These are phyloP conservation scores for Cryptotermes secundus DNA, from an alignment of 1,140 invertebrate genomes.

Conservation along the genomic window DNA sequence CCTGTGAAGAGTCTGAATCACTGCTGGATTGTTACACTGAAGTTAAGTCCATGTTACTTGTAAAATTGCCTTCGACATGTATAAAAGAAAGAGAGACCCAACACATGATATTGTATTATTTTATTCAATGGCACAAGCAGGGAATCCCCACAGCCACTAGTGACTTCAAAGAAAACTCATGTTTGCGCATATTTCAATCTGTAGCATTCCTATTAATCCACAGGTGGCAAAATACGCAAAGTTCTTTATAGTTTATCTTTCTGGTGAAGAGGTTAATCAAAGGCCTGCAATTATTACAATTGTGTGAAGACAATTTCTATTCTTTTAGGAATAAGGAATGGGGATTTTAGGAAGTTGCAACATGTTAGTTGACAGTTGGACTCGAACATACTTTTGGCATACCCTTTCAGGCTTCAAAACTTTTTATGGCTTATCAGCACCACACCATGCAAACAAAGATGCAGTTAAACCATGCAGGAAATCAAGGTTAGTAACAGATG, in stretches of 20 bases:
- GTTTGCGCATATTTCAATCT: no score
- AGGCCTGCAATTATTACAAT: background rate
- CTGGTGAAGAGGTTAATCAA: background rate
- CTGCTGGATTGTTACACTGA: background rate
- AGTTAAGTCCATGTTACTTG: background rate
- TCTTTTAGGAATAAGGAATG: background rate
- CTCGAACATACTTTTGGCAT: constrained; percentile 27
- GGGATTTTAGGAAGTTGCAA: constrained; percentile 16
- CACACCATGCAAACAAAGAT: constrained; percentile 24
- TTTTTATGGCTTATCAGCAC: background rate
- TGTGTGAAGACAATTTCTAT: background rate
- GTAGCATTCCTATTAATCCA: no score
- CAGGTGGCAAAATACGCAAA: no score
- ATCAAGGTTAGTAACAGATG: background rate
- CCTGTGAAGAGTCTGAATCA: background rate
- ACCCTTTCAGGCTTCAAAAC: constrained; percentile 31
- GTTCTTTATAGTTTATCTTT: no score
- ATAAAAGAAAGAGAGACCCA: background rate
- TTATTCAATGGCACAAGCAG: no score
- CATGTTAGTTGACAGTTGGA: constrained; percentile 32
- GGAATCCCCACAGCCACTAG: no score
- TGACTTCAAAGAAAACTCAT: no score
- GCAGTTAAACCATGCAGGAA: constrained; percentile 13
- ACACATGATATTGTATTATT: no score
- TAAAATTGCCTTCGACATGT: background rate